Conservation (phyloP, 2,888 invertebrate genomes). For the Mellilla xanthometata region DNA sequence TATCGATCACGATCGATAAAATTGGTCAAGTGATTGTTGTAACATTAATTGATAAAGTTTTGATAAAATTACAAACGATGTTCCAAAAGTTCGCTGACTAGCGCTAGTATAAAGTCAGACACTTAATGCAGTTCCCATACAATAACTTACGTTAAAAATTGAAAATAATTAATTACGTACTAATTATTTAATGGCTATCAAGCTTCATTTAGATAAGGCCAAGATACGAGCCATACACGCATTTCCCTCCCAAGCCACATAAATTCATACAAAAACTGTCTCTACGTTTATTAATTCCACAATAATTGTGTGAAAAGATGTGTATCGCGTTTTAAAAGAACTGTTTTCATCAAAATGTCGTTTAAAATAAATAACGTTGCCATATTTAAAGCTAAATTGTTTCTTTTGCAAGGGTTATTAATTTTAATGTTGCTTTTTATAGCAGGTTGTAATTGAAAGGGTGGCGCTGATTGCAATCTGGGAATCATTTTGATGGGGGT, state of each 20-base stretch:
- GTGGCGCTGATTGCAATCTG: conserved; percentile 10
- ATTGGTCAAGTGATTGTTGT: too few relatives aligned
- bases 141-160: too few relatives aligned
- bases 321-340: conserved; percentile 15
- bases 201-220: too few relatives aligned
- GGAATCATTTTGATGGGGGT: conserved; percentile 15
- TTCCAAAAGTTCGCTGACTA: too few relatives aligned
- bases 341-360: conserved; percentile 26
- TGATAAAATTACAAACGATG: too few relatives aligned
- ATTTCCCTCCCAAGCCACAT: conserved; percentile 21
- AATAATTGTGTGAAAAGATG: conserved; percentile 30
- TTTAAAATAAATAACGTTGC: conserved; percentile 27
- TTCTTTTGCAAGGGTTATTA: conserved; percentile 21
- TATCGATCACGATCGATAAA: too few relatives aligned
- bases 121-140: too few relatives aligned
- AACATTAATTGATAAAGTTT: too few relatives aligned
- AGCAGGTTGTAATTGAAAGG: conserved; percentile 20
- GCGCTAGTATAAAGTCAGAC: too few relatives aligned
- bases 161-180: too few relatives aligned
- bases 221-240: conserved; percentile 3
- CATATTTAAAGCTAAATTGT: conserved; percentile 21
- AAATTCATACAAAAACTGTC: conserved; percentile 16
- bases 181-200: too few relatives aligned
- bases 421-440: conserved; percentile 19
- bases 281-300: conserved; percentile 26